Evolutionary conservation across 2,888 invertebrate species (phyloP), one percentile per base, ranked within the genome.

Genomic region (Stenoptilia bipunctidactyla): DNA sequence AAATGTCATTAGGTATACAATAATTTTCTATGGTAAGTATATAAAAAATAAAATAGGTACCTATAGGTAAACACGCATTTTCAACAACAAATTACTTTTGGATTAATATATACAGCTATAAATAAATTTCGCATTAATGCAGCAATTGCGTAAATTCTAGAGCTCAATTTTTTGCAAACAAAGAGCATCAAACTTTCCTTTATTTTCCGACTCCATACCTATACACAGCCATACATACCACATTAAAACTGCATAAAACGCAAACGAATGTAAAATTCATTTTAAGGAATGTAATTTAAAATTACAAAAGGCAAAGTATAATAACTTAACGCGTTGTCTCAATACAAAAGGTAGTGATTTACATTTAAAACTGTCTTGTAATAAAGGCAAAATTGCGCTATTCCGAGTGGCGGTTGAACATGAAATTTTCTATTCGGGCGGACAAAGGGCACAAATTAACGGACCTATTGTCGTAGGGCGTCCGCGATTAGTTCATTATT

Each of bases 381-480:
- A 30, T 30, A 30, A 30, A 30, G 12, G 30, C 30, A 60, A 65
- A 72, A 69, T 61, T 59, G 59, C 59, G 59, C 58, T 63, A 64
- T 71, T 72, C 63, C 65, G 60, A 53, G 56, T 59, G 65, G 56
- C 64, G 61, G 62, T 68, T 56, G 61, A 62, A 76, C 76, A 77
- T 76, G 72, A 70, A 75, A 77, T 79, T 76, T 76, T 79, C 80
- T 80, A 79, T 79, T 72, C 66, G 66, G 53, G 51, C 61, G 71
- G 66, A 80, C 82, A 82, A 82, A 80, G 68, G 76, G 74, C 66
- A 60, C 70, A 68, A 72, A 82, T 82, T 80, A 80, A 73, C 74
- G 64, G 50, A 34, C 45, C 58, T 62, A 74, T 80, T 82, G 80
- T 71, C 74, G 68, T 46, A 54, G 57, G 59, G 56, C 62, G 51